Evolutionary conservation across 2,888 invertebrate species (phyloP), one percentile per base, ranked within the genome.

Genomic region (Acanthopleura granulata): DNA sequence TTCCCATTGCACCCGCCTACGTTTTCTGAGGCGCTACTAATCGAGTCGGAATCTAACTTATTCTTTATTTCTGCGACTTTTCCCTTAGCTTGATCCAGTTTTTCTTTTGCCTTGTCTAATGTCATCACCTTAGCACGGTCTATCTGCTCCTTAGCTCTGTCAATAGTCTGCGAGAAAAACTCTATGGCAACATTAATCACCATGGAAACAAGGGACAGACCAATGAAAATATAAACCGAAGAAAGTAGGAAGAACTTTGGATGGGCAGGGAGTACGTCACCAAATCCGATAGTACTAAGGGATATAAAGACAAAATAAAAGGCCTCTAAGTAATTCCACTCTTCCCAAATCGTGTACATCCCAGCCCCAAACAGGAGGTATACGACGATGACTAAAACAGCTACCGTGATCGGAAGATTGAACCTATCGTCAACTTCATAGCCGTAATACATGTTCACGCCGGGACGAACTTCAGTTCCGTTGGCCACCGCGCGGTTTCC

Each of bases 271-370:
- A 97, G 95, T 79, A 95, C 93, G 91, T 98, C 97, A 1, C 97
- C 97, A 84, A 98, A 95, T n/a, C 98, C 98, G 76, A 99, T 97
- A 0, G 98, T 99, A 0, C 97, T 96, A 94, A 98, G 95, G 0
- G 97, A 97, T 84, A 98, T 96, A 89, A 98, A 98, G 6, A 98
- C 96, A 89, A 98, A 99, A 91, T 99, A 99, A 89, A 99, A 97
- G 0, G 98, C 94, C 77, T 96, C 95, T 85, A 97, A 95, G 90
- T 96, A 95, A n/a, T 93, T 93, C 98, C 98, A 99, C 22, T 90
- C 95, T 80, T 92, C 91, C 91, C 91, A 91, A 16, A 87, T 79
- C 16, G 88, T 85, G 81, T 91, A 98, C 0, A 95, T 93, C 0
- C 94, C 92, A 0, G 96, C 96, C 0, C 98, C 98, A 22, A 95